Evolutionary conservation across 2,797 vertebrate genomes (phyloP), one percentile per base, ranked within the genome.

Genomic region (Danio choprae): DNA sequence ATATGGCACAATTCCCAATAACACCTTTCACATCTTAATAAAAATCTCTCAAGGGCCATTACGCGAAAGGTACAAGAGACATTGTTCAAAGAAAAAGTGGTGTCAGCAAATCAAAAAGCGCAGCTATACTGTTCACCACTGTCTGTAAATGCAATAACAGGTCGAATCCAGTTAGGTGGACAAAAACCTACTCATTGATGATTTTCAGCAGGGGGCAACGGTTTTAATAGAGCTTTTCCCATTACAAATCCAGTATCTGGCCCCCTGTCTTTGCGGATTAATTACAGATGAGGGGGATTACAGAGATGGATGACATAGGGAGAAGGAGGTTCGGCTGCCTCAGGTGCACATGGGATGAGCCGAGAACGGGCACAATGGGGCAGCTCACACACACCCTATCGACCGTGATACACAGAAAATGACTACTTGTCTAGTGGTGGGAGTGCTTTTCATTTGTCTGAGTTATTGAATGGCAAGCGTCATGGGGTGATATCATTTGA

Each of bases 211-310:
- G 92, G 92, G 91, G 87, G 89, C 89, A 93, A 86, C 88, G 91
- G 91, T 95, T 95, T 95, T 93, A 94, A 94, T 94, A 92, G 91
- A 89, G 91, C 91, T 91, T 92, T 93, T 91, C 90, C 92, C 90
- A 94, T 95, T 95, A 95, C 95, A 96, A 97, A 96, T 95, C 93
- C 94, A 92, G 93, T 96, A 95, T 95, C 89, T 90, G 95, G 93
- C 93, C 94, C 92, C 94, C 93, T 93, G 88, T 87, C 83, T 90
- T 89, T 89, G 83, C 74, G 78, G 87, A 94, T 95, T 97, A 98
- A 99, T 98, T 97, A 97, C 93, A 93, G 94, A 88, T 93, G 95
- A 96, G 94, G 89, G 93, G 95, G 96, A 97, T 98, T 98, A 97
- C 95, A 93, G 94, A 91, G 94, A 95, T 90, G 88, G 86, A 90